Conservation (phyloP, 1,140 invertebrate genomes). For the Scaptomyza hsui region DNA sequence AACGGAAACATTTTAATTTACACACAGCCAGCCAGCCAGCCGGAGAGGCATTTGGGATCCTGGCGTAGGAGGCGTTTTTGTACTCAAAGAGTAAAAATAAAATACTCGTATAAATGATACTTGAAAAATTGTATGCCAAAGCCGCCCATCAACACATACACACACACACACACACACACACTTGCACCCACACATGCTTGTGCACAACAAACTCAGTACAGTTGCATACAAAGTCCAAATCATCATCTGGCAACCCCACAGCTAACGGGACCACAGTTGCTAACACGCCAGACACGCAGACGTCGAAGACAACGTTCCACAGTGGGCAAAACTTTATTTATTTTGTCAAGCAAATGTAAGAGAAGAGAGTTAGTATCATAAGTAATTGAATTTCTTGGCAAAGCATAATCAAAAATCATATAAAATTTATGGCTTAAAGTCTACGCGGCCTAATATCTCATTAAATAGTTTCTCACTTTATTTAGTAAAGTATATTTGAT, state of each 20-base stretch:
- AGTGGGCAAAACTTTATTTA: neutral
- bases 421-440: too few relatives aligned
- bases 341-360: too few relatives aligned
- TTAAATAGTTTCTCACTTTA: too few relatives aligned
- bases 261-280: conserved; percentile 1
- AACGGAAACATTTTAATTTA: conserved; percentile 80
- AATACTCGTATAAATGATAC: conserved; percentile 67
- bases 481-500: too few relatives aligned
- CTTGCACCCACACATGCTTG: neutral
- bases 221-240: conserved; percentile 61
- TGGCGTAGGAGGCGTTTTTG: conserved; percentile 24
- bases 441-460: too few relatives aligned
- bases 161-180: neutral
- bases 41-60: conserved; percentile 17
- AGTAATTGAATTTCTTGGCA: too few relatives aligned
- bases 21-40: conserved; percentile 43
- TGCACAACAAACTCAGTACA: conserved; percentile 43
- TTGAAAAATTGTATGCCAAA: conserved; percentile 69
- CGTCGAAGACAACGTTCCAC: conserved; percentile 7
- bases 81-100: conserved; percentile 50
- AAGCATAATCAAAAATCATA: too few relatives aligned
- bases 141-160: conserved; percentile 17
- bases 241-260: conserved; percentile 55
- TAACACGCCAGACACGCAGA: conserved; percentile 32
- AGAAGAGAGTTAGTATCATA: too few relatives aligned